A percentile compares a stretch with the other conserved stretches of the same genome.
These are phyloP conservation scores for Arbacia lixula DNA, from an alignment of 53 echinoderm and acorn worm species.

Conservation along the genomic window DNA sequence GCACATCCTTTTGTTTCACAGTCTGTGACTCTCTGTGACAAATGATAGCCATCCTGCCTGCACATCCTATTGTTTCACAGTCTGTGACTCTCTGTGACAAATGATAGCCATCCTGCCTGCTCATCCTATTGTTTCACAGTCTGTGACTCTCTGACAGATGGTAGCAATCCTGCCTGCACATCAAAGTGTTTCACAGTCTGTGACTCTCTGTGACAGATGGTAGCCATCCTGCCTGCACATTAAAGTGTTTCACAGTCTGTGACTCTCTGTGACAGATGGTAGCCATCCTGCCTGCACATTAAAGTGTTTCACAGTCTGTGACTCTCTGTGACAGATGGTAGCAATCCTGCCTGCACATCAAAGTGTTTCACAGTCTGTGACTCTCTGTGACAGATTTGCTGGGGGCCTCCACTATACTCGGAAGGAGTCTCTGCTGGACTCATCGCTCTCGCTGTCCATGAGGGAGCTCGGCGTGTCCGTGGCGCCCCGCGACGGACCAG, in stretches of 20 bases:
- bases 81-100: not conserved
- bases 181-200: too few species aligned
- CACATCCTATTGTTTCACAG: not conserved
- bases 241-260: not conserved
- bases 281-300: not conserved
- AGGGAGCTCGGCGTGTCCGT: conserved; percentile 97
- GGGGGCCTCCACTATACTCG: not conserved
- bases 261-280: not conserved
- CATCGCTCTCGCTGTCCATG: conserved; percentile 87
- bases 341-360: not conserved
- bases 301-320: not conserved
- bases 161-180: too few species aligned
- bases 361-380: not conserved
- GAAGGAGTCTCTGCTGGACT: conserved; percentile 63
- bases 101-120: not conserved
- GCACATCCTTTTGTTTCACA: too few species aligned
- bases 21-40: not conserved
- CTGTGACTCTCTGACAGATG: not conserved
- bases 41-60: not conserved
- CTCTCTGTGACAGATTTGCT: not conserved
- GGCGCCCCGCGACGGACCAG: conserved; percentile 92
- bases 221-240: not conserved
- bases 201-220: not conserved
- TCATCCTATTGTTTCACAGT: not conserved
- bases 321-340: not conserved